Base-by-base conservation (phyloP, 1,140 invertebrate species). In the Idris sp. region DNA sequence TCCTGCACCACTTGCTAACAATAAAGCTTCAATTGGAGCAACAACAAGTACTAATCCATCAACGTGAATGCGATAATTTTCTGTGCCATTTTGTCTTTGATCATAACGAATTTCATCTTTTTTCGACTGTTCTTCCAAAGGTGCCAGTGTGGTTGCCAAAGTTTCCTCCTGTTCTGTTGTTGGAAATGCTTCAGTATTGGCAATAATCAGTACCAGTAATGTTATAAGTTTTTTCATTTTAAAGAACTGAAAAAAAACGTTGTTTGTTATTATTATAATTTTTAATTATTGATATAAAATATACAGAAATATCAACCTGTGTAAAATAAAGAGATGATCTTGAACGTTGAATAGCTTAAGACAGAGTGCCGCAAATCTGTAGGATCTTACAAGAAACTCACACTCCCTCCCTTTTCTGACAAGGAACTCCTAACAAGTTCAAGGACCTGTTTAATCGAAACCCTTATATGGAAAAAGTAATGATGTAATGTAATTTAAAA, bases 1-100 rank as follows among this genome's bases (percentile, higher is more conserved):
- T 2, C 68, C 65, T 19, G 36, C 54, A 9, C 75, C 81, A 30
- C 79, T 83, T 0, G 84, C 81, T 7, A 87, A 38, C 5, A 88
- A 61, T 33, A 87, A 72, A 8, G 87, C 87, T 59, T 92, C 91
- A 0, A 89, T 89, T 0, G 92, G 91, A 0, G 91, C 90, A 0
- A 92, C 83, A 1, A 92, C 89, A 0, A 93, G 78, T 4, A 92
- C 87, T 2, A 93, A 82, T 6, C 91, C 92, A 59, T 92, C 90
- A 13, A 93, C 86, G 76, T 91, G 89, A 3, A 93, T 84, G 13
- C 91, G 82, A 56, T 90, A 90, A 83, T 93, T 93, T 67, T 92
- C 91, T 0, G 89, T 89, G 0, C 92, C 92, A 67, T 93, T 93
- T 81, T 93, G 92, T 16, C 92, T 81, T 77, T 93, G 91, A 82